Evolutionary conservation across 2,888 invertebrate species (phyloP), one percentile per base, ranked within the genome.

Genomic region (Mythimna loreyi): DNA sequence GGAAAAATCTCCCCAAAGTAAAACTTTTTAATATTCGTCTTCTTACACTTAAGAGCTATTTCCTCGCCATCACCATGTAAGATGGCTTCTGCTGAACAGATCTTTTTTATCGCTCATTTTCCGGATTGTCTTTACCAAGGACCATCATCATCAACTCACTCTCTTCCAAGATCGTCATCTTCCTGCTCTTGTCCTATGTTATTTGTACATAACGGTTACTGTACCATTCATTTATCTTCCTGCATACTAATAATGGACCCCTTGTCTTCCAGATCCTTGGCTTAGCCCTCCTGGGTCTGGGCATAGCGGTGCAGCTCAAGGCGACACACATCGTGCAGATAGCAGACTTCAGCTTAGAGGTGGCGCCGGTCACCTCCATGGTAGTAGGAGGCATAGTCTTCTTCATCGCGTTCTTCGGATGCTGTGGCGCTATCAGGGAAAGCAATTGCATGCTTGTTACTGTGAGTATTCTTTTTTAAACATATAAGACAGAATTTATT

Each of bases 361-460:
- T 96, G 52, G 96, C 97, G 1, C 96, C 97, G 25, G 93, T 97
- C 78, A 88, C 96, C 3, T 92, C 97, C 50, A 97, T 98, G 75
- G 94, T 97, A 60, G 89, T 98, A 69, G 98, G 98, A 2, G 93
- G 96, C n/a, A 87, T 97, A 47, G 96, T 98, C 16, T 97, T 98
- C 87, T 90, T 98, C 80, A 97, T 98, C 73, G 97, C 98, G 3
- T 98, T 98, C 96, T 97, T 98, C 87, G 98, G 98, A 77, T 99
- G 98, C 93, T 98, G 98, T 87, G 99, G 99, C 2, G 98, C 98
- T 1, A 97, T 98, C 79, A 97, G 97, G 62, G 98, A 99, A 93
- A 98, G 97, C 91, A 97, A 98, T 89, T 98, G 98, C 93, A 98
- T 98, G 97, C 97, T 98, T 13, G 96, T 98, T 88, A 97, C 97